A percentile compares a stretch with the other conserved stretches of the same genome.
Evolutionary conservation across 2,888 invertebrate species (phyloP).

Genomic region (Pandemis heparana): DNA sequence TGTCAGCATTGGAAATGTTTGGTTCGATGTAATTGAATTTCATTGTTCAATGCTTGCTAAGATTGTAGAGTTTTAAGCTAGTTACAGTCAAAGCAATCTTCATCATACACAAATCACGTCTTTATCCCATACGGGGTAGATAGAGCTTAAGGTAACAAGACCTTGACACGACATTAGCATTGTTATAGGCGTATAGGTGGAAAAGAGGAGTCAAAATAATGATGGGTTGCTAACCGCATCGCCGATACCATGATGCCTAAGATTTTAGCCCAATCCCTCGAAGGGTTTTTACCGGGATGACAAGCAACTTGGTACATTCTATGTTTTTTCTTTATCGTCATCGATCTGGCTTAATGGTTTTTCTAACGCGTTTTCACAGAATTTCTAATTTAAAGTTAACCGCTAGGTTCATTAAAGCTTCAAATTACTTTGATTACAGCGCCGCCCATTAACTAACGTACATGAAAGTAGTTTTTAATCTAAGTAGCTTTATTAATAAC

Average conservation of each 20-base stretch:
- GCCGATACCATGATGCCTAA: too few species aligned
- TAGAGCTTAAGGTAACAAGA: too few species aligned
- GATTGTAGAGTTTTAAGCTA: slow-evolving; percentile 10
- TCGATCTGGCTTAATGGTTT: neutral
- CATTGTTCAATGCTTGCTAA: neutral
- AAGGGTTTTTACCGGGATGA: too few species aligned
- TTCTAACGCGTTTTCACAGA: slow-evolving; percentile 11
- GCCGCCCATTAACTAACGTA: slow-evolving; percentile 35
- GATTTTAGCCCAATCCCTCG: too few species aligned
- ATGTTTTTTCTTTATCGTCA: too few species aligned
- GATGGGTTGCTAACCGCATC: too few species aligned
- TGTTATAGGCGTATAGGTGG: too few species aligned
- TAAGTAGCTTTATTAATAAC: slow-evolving; percentile 68
- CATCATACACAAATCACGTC: too few species aligned
- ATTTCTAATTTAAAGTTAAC: slow-evolving; percentile 2
- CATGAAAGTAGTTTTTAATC: slow-evolving; percentile 55
- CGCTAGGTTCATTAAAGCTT: slow-evolving; percentile 17
- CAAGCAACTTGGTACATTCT: too few species aligned
- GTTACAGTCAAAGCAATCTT: neutral
- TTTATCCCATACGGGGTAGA: too few species aligned
- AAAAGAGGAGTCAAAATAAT: too few species aligned
- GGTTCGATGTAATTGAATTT: slow-evolving; percentile 16
- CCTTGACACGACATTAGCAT: too few species aligned
- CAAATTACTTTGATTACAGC: slow-evolving; percentile 37
- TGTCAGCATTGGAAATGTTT: slow-evolving; percentile 15